Base-by-base conservation (phyloP, 2,888 invertebrate species). In the Sussaba pulchella region DNA sequence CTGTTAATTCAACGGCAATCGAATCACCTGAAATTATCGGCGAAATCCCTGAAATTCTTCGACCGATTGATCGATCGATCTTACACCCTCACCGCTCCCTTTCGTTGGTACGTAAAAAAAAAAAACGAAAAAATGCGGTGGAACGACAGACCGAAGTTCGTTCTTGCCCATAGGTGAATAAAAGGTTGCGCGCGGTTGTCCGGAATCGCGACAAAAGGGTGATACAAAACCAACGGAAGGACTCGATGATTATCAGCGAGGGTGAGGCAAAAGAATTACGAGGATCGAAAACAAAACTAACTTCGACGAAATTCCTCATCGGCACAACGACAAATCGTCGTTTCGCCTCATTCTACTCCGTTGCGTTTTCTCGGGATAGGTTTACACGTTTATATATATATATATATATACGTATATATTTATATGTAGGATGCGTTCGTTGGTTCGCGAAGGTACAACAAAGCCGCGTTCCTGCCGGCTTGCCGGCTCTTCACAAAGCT, bases 401-500 rank as follows among this genome's bases (percentile, higher is more conserved):
- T 61, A 31, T 61, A 69, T 52, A 66, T 72, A 61, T 39, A 63
- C n/a, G n/a, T 43, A 6, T 21, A 59, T 41, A 36, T 61, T 19
- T 61, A 69, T 52, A 66, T 61, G 47, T 39, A 50, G 14, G 31
- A 61, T 12, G 39, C 24, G 63, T 73, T 63, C 26, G 67, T 52
- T 41, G 63, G 63, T 69, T 17, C 54, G 43, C 63, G 76, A 73
- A 76, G 64, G 69, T 73, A 81, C 81, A 81, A 77, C 73, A 63
- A 59, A 73, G 47, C 70, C 74, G 73, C 77, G 83, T 82, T 83
- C 82, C 83, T 77, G 24, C 47, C 69, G 31, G 8, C 26, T 80
- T 73, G 83, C 84, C 88, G 87, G 85, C 84, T 73, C 63, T 77
- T 84, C 82, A 88, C 89, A 88, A 88, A 88, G 87, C 87, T 86